Conservation (phyloP, 2,888 invertebrate species). For the Chalcosyrphus nemorum region DNA sequence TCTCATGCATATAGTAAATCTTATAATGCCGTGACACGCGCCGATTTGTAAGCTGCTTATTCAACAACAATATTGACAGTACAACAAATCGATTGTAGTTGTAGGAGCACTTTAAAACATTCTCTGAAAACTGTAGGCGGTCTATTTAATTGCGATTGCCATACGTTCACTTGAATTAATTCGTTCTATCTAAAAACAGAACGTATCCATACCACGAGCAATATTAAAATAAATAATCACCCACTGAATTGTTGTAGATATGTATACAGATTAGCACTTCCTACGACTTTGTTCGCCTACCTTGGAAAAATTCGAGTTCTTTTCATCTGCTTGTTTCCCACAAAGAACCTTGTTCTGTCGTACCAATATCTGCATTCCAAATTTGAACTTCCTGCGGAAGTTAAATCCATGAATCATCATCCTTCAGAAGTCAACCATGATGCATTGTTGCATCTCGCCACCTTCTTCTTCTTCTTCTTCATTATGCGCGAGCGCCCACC, state of each 20-base stretch:
- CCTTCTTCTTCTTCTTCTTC: constrained; percentile 33
- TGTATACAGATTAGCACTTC: constrained; percentile 1
- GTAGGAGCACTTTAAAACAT: not conserved
- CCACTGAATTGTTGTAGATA: not conserved
- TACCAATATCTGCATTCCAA: constrained; percentile 7
- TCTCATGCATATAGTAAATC: not conserved
- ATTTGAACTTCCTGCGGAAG: constrained; percentile 48
- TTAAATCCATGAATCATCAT: constrained; percentile 34
- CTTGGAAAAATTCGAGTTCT: not conserved
- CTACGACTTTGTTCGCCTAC: constrained; percentile 1
- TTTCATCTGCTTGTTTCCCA: not conserved
- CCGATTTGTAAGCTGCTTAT: not conserved
- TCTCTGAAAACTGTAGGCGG: not conserved
- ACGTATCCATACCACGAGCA: no score
- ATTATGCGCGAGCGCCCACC: constrained; percentile 25
- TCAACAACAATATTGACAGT: no score
- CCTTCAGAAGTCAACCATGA: not conserved
- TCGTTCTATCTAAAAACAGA: no score
- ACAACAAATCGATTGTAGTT: not conserved
- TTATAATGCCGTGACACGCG: not conserved
- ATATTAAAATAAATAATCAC: not conserved
- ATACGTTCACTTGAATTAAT: not conserved
- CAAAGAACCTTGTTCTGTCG: not conserved
- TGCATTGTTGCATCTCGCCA: not conserved
- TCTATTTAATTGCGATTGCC: not conserved